Evolutionary conservation across 1,140 invertebrate genomes (phyloP), one percentile per base, ranked within the genome.

Genomic region (Latrodectus geometricus): DNA sequence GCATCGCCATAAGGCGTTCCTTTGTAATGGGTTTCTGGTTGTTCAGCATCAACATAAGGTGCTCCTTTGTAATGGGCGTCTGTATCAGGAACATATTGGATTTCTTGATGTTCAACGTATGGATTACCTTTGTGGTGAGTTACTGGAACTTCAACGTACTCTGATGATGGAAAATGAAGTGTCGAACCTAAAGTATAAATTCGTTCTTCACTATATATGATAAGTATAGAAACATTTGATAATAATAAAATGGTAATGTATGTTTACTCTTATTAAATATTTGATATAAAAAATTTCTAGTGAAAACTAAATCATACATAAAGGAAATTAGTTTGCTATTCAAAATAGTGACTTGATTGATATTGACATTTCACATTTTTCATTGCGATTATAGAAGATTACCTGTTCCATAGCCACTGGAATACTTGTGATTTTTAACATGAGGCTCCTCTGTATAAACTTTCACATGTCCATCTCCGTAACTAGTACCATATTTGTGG

Each of bases 401-500:
- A 81, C 79, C 79, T 21, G 74, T 9, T 21, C 83, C 77, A 35
- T 87, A 87, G 17, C 77, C 85, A 2, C 66, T 74, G 14, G 80
- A 11, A 74, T 69, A 83, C n/a, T 48, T 48, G 56, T 83, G 80
- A 8, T 49, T 52, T 15, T 87, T 79, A 14, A 87, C 61, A n/a
- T 52, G 76, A 11, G 76, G 85, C 12, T 80, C 56, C n/a, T 87
- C n/a, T 9, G 76, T 74, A 14, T 87, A 87, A 4, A 80, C 76
- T 17, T 87, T 87, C 11, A 80, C 35, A 4, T 87, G 76, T 0
- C 85, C 85, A 54, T 87, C 85, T 9, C 76, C 85, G 15, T 74
- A 87, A n/a, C 85, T 87, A n/a, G 76, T 79, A 8, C 77, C 54
- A 17, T 87, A 80, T 11, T 87, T 79, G 56, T 80, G 52, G 5